Percentiles rank a stretch among this genome's conserved stretches.
phyloP scores from a whole-genome alignment of 2,888 invertebrate genomes.

The Drosophila setosimentum region DNA sequence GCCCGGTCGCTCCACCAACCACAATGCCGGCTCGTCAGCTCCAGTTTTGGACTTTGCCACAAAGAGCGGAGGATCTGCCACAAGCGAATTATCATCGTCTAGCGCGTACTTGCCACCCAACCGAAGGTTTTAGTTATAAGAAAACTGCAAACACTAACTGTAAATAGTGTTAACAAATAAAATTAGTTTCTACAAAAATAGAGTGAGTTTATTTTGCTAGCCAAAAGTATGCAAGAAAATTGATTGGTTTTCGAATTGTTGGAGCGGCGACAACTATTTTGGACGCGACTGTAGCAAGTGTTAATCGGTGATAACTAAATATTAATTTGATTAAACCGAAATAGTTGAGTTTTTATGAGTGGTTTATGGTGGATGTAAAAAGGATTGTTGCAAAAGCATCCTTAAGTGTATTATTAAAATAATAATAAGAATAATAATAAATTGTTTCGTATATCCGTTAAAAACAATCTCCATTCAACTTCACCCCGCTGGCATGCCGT shows the following conservation, averaged over 20 bases:
- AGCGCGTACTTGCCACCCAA: slow-evolving; percentile 73
- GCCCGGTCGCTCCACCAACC: slow-evolving; percentile 70
- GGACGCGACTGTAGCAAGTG: slow-evolving; percentile 23
- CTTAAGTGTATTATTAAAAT: neutral
- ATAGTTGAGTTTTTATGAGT: neutral
- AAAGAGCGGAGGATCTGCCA: slow-evolving; percentile 35
- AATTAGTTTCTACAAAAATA: slow-evolving; percentile 22
- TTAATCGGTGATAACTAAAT: neutral
- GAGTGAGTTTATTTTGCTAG: neutral
- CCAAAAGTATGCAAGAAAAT: slow-evolving; percentile 42
- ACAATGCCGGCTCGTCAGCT: slow-evolving; percentile 71
- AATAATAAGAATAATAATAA: neutral
- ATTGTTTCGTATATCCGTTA: neutral
- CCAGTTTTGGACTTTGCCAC: slow-evolving; percentile 78
- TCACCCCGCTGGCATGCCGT: neutral
- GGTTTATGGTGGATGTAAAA: neutral
- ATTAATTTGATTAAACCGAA: neutral
- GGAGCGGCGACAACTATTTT: neutral
- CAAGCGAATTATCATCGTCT: slow-evolving; percentile 50
- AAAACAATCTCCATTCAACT: neutral
- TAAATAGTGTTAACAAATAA: slow-evolving; percentile 40
- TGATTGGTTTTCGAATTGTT: neutral
- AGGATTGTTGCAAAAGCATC: neutral
- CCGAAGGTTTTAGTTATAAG: slow-evolving; percentile 67
- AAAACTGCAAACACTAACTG: slow-evolving; percentile 11